phyloP scores from a whole-genome alignment of 2,888 invertebrate genomes.

The Drosophila seclusa region DNA sequence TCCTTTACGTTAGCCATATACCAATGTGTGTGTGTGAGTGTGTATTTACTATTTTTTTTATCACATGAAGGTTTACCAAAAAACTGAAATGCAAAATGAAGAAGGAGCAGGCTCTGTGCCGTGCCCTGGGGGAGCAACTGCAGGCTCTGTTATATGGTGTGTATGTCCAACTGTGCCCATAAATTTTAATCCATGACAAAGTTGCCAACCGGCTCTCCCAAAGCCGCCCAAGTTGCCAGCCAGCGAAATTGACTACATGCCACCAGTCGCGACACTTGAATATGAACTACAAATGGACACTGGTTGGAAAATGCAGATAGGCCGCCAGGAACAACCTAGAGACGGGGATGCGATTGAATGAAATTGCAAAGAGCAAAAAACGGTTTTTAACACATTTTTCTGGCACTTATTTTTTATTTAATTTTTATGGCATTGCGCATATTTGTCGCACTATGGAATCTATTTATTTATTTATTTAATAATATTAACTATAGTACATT shows the following conservation, averaged over 20 bases:
- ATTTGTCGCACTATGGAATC: conserved; percentile 39
- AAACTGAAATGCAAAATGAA: not conserved
- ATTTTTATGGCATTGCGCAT: conserved; percentile 41
- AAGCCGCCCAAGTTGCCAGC: conserved; percentile 61
- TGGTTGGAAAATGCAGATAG: conserved; percentile 16
- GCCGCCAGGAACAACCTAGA: not conserved
- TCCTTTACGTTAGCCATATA: conserved; percentile 40
- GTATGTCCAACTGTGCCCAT: conserved; percentile 52
- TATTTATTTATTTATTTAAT: not conserved
- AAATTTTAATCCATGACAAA: conserved; percentile 71
- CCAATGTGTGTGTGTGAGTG: conserved; percentile 15
- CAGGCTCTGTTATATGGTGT: conserved; percentile 22
- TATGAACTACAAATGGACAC: conserved; percentile 75
- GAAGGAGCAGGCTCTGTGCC: not conserved
- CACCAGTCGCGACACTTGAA: conserved; percentile 32
- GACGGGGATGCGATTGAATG: conserved; percentile 5
- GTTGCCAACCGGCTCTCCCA: conserved; percentile 63
- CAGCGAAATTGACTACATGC: conserved; percentile 63
- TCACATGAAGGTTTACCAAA: conserved; percentile 13
- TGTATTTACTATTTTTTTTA: conserved; percentile 45
- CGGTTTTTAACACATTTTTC: conserved; percentile 64
- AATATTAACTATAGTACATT: not conserved
- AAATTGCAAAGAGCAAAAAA: conserved; percentile 31
- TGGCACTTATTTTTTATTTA: conserved; percentile 41
- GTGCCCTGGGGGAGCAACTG: conserved; percentile 12